Evolutionary conservation across 2,888 invertebrate genomes (phyloP).

Genomic region (Chaetogeoica ovagalla): DNA sequence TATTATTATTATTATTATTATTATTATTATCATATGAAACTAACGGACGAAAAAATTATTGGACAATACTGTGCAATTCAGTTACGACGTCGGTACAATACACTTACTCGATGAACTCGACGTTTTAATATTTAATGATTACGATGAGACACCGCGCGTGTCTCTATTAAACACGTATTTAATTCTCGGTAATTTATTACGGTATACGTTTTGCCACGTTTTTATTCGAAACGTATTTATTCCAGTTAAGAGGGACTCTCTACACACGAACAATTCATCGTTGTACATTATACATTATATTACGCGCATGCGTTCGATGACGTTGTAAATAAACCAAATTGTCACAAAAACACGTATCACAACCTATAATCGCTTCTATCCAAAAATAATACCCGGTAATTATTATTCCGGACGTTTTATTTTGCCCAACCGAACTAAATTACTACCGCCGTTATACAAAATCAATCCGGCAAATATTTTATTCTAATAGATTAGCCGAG

Average conservation of each 20-base stretch:
- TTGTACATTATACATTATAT: background rate
- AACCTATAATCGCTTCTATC: background rate
- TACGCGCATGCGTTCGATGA: background rate
- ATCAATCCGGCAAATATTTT: no score
- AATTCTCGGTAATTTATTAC: slow-evolving; percentile 16
- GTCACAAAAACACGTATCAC: background rate
- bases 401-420: background rate
- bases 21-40: background rate
- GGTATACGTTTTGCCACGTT: slow-evolving; percentile 18
- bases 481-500: no score
- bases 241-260: background rate
- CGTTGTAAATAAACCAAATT: background rate
- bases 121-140: background rate
- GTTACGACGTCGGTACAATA: no score
- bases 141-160: no score
- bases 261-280: background rate
- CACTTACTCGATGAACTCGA: background rate
- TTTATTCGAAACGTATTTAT: background rate
- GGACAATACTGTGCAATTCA: no score
- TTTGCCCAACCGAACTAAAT: background rate
- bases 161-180: slow-evolving; percentile 18
- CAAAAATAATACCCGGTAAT: background rate
- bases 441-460: no score
- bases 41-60: background rate
- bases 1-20: no score